Base-by-base conservation (phyloP, 2,888 invertebrate genomes). In the Phyllotreta striolata region DNA sequence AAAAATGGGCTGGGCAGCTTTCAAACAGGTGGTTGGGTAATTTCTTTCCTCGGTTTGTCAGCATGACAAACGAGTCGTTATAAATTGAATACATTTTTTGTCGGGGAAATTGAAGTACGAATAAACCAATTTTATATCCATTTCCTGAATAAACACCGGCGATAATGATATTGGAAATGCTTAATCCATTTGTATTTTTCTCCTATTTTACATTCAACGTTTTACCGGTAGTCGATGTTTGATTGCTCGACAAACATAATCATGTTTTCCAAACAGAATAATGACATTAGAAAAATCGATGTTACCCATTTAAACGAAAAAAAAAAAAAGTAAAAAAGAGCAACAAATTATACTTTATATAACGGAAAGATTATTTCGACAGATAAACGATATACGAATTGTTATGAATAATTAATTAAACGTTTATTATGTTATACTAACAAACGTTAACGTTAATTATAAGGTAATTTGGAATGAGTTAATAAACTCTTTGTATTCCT, bases 121-220 rank as follows among this genome's bases (percentile, higher is more conserved):
- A 55, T 65, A 62, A 63, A 63, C 55, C 78, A 78, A 78, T 78
- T 79, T 77, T 75, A 76, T 76, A 75, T 76, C 75, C 79, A 78
- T 79, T 78, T 76, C 70, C 74, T 72, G 75, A 71, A 74, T 70
- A 77, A 77, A 76, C 74, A 77, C 70, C 71, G n/a, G n/a, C 68
- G 70, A 4, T 75, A 68, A 73, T 74, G 74, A 72, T 74, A 63
- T 64, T 64, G 46, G 46, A 64, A 63, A 66, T 72, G 65, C 68
- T 71, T 74, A 74, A 74, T 75, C 73, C 70, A 72, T 72, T 71
- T 70, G 66, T 65, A 66, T 69, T 70, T 63, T 52, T 24, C 24
- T 24, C 1, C 24, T 24, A 4, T 24, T 68, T 71, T 72, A 70
- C 72, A 49, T 38, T 52, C 44, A 35, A 41, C 24, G 24, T 64